A percentile compares a stretch with the other conserved stretches of the same genome.
Conservation (phyloP, 2,113 vertebrate genomes). For the Myanophis thanlyinensis region DNA sequence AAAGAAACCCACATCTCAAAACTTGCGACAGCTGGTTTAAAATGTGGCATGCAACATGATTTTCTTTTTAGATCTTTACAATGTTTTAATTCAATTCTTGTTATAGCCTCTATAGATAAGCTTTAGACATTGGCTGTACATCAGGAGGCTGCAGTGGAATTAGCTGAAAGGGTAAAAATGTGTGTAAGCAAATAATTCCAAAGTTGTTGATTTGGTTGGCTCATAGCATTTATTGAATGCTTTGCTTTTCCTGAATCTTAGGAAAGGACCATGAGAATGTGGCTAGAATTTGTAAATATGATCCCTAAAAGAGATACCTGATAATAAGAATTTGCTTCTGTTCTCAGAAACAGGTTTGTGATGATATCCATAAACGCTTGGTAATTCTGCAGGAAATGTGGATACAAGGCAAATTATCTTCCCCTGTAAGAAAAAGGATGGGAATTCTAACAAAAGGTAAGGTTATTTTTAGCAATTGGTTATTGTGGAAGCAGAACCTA, state of each 20-base stretch:
- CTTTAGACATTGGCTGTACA: neutral
- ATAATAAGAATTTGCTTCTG: slow-evolving; percentile 15
- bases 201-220: too few relatives aligned
- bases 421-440: slow-evolving; percentile 86
- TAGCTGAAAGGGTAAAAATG: neutral
- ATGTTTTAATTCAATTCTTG: neutral
- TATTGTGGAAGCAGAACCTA: neutral
- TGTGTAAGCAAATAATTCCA: neutral
- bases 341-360: slow-evolving; percentile 87
- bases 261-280: neutral
- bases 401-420: slow-evolving; percentile 81
- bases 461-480: neutral
- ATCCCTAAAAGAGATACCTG: neutral
- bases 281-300: neutral
- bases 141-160: neutral
- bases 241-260: neutral
- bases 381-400: slow-evolving; percentile 82
- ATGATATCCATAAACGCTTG: slow-evolving; percentile 86
- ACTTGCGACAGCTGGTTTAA: neutral
- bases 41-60: neutral
- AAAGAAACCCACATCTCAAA: neutral
- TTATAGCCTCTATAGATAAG: neutral
- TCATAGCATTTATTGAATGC: neutral
- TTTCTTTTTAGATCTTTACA: neutral
- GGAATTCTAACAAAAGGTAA: slow-evolving; percentile 78